Evolutionary conservation across 2,797 vertebrate genomes (phyloP), one percentile per base, ranked within the genome.

Genomic region (Semotilus atromaculatus): DNA sequence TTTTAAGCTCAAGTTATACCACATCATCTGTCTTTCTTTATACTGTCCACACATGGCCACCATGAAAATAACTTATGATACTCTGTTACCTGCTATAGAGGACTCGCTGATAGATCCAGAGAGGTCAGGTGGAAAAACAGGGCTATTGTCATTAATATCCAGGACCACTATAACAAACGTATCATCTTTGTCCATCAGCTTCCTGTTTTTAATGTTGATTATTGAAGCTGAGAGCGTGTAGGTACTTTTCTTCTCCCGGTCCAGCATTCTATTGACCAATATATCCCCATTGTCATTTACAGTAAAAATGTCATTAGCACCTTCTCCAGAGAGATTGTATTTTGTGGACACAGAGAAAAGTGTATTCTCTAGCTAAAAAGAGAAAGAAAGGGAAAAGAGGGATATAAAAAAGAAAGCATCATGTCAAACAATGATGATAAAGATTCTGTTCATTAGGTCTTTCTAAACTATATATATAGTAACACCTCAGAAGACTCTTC

Each of bases 61-160:
- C 5, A 31, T 66, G 40, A 18, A 0, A 60, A 6, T 7, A 23
- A n/a, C 23, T 3, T 11, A 79, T 31, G 29, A 18, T 48, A 51
- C 40, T 11, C 18, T 18, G 31, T 68, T 86, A 96, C 95, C 95
- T 83, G 51, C 78, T 0, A 0, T 0, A 14, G 94, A 93, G 68
- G 93, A 92, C 77, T 96, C 95, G 68, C n/a, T 72, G 7, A 96
- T 88, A 16, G 91, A 93, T 45, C 89, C 93, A 8, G 89, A 93
- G 62, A 85, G 92, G 0, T 48, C 18, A 66, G 13, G 45, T 0
- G 89, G 48, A 83, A 96, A 96, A 74, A 92, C 88, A 0, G 95
- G 95, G 0, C 0, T 53, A 89, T 96, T 92, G 89, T 96, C 95
- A 14, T 96, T 96, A 86, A 96, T 89, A 79, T 96, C 95, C 0